Conservation (phyloP, 2,888 invertebrate species). For the Andrena marginata region DNA sequence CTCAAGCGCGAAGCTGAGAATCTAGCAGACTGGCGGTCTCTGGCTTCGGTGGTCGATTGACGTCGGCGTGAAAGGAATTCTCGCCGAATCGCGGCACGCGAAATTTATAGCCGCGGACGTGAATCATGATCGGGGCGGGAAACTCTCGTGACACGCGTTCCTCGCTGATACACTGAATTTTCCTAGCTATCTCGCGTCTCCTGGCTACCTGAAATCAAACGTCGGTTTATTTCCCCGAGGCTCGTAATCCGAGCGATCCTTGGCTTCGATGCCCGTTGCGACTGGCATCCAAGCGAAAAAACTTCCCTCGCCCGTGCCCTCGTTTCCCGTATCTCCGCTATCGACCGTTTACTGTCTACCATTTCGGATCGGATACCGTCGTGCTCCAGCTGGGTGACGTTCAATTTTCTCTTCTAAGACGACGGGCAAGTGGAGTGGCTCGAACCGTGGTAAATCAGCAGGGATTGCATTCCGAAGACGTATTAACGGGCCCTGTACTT, state of each 20-base stretch:
- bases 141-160: neutral
- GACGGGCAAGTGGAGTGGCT: neutral
- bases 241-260: slow-evolving; percentile 8
- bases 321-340: slow-evolving; percentile 18
- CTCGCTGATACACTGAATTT: neutral
- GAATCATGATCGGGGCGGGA: slow-evolving; percentile 41
- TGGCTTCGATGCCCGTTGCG: slow-evolving; percentile 7
- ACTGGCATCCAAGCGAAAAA: slow-evolving; percentile 13
- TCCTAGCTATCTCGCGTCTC: neutral
- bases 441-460: neutral
- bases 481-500: too few species aligned
- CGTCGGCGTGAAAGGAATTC: slow-evolving; percentile 15
- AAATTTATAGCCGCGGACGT: slow-evolving; percentile 51
- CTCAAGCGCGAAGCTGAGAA: neutral
- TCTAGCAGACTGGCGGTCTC: neutral
- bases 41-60: neutral
- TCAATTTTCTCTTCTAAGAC: neutral
- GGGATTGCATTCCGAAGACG: neutral
- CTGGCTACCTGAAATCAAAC: neutral
- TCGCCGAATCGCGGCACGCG: slow-evolving; percentile 1
- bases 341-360: slow-evolving; percentile 17
- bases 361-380: neutral
- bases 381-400: neutral
- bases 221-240: neutral
- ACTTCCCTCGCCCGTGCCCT: neutral